phyloP scores from a whole-genome alignment of 2,113 vertebrate species.

The Limanda limanda region DNA sequence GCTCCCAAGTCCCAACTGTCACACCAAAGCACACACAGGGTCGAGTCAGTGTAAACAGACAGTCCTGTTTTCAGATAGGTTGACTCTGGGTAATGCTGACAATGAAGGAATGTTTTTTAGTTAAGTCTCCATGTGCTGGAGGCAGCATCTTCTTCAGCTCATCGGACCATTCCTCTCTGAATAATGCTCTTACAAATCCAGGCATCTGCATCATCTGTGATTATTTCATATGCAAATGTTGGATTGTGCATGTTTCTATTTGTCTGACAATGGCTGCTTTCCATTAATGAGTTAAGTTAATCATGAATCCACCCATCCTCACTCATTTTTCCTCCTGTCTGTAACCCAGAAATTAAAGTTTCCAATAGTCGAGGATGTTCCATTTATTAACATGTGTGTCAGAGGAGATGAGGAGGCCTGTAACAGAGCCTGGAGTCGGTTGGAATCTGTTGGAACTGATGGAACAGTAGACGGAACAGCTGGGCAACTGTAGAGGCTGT shows the following conservation, averaged over 20 bases:
- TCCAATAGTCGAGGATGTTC: neutral
- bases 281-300: too few relatives aligned
- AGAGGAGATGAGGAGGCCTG: neutral
- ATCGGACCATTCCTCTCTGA: neutral
- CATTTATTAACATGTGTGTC: neutral
- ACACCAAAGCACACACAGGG: constrained; percentile 52
- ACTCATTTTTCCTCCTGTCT: too few relatives aligned
- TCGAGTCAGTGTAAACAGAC: constrained; percentile 24
- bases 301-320: too few relatives aligned
- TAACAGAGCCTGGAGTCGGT: neutral
- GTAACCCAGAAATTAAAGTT: too few relatives aligned
- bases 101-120: constrained; percentile 25
- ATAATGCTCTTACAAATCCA: neutral
- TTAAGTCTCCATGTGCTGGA: neutral
- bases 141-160: neutral
- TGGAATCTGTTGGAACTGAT: neutral
- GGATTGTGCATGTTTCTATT: neutral
- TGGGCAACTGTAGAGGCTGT: neutral
- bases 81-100: neutral
- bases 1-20: constrained; percentile 31
- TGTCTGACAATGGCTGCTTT: too few relatives aligned
- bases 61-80: neutral
- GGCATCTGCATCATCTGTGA: neutral
- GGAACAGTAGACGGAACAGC: neutral
- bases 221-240: neutral